Evolutionary conservation across 2,888 invertebrate genomes (phyloP), one percentile per base, ranked within the genome.

Genomic region (Agelastica alni): DNA sequence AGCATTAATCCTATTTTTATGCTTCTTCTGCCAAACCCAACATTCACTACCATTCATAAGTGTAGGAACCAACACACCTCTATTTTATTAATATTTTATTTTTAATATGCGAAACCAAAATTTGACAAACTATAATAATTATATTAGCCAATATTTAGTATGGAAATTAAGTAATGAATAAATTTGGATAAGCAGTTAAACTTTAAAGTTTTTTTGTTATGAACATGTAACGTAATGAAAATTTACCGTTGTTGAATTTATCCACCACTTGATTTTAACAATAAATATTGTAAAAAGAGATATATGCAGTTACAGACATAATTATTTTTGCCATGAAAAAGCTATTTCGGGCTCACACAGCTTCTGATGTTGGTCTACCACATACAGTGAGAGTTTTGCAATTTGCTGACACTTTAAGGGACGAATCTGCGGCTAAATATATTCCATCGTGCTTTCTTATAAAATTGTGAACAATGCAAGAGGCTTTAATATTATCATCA

Each of bases 281-380:
- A 20, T 32, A 4, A 32, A 32, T 32, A 32, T 32, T 12, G n/a
- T 32, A 32, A 32, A 32, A 32, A 6, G 13, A 42, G n/a, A 42
- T 13, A 41, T 26, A 26, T 31, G 12, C 31, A 44, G 20, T 18
- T 32, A 31, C n/a, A 44, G 12, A 32, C 44, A 44, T 31, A 44
- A 31, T 44, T 44, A 42, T 42, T 49, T 42, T 42, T 49, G 49
- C 49, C 49, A 32, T 49, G 26, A 42, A 42, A 34, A 49, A 49
- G 49, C 49, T 49, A 49, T 32, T 32, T 42, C 45, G 45, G 34
- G 22, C 32, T 45, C 12, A 30, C 34, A 48, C 16, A 36, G 43
- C 51, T 51, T 34, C 36, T 43, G 36, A 36, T 51, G 43, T 51
- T 51, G 42, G 51, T 42, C 51, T 42, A 51, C 43, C 43, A 42